These are phyloP conservation scores for Scelioninae gen. 2 DNA, from an alignment of 2,888 invertebrate species.

Conservation along the genomic window DNA sequence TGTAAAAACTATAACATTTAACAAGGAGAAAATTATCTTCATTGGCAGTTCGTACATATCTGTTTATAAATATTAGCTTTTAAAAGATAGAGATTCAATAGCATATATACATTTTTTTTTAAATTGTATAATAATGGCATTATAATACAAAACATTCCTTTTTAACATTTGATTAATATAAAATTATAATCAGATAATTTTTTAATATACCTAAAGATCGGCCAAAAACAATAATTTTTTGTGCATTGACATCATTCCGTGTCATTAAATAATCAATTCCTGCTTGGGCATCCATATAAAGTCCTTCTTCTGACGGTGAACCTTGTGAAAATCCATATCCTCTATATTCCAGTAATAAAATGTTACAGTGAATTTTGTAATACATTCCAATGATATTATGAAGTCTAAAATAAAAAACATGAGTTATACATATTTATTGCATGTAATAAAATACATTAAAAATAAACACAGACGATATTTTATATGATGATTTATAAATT, in stretches of 20 bases:
- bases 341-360: constrained; percentile 95
- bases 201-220: constrained; percentile 83
- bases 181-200: neutral
- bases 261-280: constrained; percentile 90
- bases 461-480: no score
- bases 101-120: no score
- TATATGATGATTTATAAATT: no score
- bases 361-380: constrained; percentile 88
- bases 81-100: no score
- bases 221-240: constrained; percentile 92
- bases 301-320: constrained; percentile 88
- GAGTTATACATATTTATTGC: no score
- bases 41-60: no score
- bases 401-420: constrained; percentile 80
- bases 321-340: constrained; percentile 96
- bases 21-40: no score
- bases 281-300: constrained; percentile 91
- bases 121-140: no score
- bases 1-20: no score
- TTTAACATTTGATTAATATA: neutral
- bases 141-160: no score
- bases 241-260: constrained; percentile 88
- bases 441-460: no score
- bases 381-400: constrained; percentile 92
- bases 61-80: no score